These are phyloP conservation scores for Athrips mouffetella DNA, from an alignment of 2,888 invertebrate species.

Conservation along the genomic window DNA sequence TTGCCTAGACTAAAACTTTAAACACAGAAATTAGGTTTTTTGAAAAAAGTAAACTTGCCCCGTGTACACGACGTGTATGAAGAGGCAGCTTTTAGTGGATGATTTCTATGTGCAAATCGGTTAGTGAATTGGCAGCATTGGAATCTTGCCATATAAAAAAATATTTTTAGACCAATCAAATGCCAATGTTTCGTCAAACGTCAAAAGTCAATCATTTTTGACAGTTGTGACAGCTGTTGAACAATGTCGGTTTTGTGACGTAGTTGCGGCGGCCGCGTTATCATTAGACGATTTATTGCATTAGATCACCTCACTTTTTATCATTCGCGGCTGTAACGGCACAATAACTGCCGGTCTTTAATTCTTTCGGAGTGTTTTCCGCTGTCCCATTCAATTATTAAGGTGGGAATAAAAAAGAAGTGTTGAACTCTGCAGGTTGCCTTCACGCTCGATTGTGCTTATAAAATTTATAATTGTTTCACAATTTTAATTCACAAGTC, in stretches of 20 bases:
- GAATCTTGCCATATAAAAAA: not conserved
- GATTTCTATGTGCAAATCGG: not conserved
- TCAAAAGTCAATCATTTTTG: not conserved
- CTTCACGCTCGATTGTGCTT: slow-evolving; percentile 30
- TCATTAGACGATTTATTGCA: slow-evolving; percentile 34
- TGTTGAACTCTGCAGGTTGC: slow-evolving; percentile 23
- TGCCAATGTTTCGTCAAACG: not conserved
- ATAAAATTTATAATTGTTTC: slow-evolving; percentile 33
- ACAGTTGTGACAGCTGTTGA: not conserved
- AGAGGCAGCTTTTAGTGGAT: too few relatives aligned
- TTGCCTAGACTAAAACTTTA: too few relatives aligned
- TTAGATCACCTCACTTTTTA: slow-evolving; percentile 31
- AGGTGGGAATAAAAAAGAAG: slow-evolving; percentile 41
- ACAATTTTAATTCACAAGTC: slow-evolving; percentile 42
- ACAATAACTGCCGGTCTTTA: slow-evolving; percentile 27
- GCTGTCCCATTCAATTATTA: slow-evolving; percentile 34
- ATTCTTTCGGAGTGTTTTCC: slow-evolving; percentile 21
- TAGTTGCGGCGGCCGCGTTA: slow-evolving; percentile 32
- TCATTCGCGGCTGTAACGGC: slow-evolving; percentile 33
- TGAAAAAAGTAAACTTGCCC: too few relatives aligned
- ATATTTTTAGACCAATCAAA: slow-evolving; percentile 1
- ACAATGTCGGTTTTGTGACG: slow-evolving; percentile 20
- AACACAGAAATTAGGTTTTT: too few relatives aligned
- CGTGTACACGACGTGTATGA: too few relatives aligned
- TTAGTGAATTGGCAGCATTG: not conserved